Conservation (phyloP, 53 echinoderm and acorn worm species). For the Apostichopus leukothele region DNA sequence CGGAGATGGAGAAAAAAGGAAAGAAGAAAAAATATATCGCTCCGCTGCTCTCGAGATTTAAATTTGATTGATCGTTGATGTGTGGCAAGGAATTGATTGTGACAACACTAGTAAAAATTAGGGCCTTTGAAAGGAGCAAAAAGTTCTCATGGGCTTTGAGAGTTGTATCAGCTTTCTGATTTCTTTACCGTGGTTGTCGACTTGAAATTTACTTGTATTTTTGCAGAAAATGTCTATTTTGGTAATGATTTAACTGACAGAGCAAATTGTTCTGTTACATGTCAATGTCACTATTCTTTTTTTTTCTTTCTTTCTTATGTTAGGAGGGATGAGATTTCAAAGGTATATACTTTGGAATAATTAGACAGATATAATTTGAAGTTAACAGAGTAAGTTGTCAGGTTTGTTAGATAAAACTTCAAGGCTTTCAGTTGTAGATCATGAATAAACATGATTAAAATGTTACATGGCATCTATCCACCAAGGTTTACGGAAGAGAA, state of each 20-base stretch:
- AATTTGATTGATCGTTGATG: conserved; percentile 39
- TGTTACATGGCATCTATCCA: too few relatives aligned
- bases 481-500: too few relatives aligned
- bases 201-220: background rate
- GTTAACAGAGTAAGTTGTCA: too few relatives aligned
- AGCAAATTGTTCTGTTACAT: background rate
- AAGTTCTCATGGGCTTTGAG: conserved; percentile 25
- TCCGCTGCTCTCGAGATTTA: conserved; percentile 18
- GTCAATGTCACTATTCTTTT: background rate
- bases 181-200: background rate
- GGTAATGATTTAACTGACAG: background rate
- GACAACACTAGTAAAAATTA: conserved; percentile 36
- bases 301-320: background rate
- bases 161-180: conserved; percentile 10
- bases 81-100: conserved; percentile 36
- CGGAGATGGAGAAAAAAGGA: background rate
- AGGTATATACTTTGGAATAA: too few relatives aligned
- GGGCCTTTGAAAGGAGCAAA: conserved; percentile 10
- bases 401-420: too few relatives aligned
- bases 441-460: too few relatives aligned
- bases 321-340: too few relatives aligned
- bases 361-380: too few relatives aligned
- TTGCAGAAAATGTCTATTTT: background rate
- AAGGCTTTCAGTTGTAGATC: too few relatives aligned
- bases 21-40: background rate